These are phyloP conservation scores for Latrodectus elegans DNA, from an alignment of 2,888 invertebrate genomes.

Conservation along the genomic window DNA sequence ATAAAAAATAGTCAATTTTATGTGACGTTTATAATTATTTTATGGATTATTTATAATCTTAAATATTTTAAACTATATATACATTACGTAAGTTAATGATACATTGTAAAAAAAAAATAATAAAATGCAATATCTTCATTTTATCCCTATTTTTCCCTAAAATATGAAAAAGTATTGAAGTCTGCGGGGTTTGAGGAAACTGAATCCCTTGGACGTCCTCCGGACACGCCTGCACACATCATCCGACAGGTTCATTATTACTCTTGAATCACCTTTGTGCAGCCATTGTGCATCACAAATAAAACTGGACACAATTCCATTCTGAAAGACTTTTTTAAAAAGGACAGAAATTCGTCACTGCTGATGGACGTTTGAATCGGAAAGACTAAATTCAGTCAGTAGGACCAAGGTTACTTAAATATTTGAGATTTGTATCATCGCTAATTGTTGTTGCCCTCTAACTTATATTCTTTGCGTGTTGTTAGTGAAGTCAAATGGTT, in stretches of 20 bases:
- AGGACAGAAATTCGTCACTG: background rate
- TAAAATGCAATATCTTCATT: too few species aligned
- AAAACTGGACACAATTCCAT: conserved; percentile 19
- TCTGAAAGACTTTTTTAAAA: background rate
- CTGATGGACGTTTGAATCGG: conserved; percentile 36
- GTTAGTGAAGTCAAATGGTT: conserved; percentile 1
- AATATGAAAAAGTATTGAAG: too few species aligned
- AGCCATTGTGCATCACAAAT: conserved; percentile 1
- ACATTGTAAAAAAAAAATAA: too few species aligned
- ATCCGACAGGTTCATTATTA: conserved; percentile 37
- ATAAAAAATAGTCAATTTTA: too few species aligned
- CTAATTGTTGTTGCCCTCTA: background rate
- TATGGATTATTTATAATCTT: too few species aligned
- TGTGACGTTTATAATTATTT: too few species aligned
- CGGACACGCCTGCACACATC: conserved; percentile 16
- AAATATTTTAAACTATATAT: too few species aligned
- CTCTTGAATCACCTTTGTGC: conserved; percentile 10
- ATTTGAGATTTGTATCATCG: conserved; percentile 2
- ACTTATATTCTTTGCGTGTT: conserved; percentile 17
- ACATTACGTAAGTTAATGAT: too few species aligned
- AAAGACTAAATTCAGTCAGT: conserved; percentile 29
- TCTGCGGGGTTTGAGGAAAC: background rate
- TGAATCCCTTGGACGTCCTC: conserved; percentile 9
- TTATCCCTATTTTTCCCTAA: too few species aligned
- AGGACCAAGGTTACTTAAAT: conserved; percentile 44